Evolutionary conservation across 2,888 invertebrate genomes (phyloP), one percentile per base, ranked within the genome.

Genomic region (Caenorhabditis sulstoni): DNA sequence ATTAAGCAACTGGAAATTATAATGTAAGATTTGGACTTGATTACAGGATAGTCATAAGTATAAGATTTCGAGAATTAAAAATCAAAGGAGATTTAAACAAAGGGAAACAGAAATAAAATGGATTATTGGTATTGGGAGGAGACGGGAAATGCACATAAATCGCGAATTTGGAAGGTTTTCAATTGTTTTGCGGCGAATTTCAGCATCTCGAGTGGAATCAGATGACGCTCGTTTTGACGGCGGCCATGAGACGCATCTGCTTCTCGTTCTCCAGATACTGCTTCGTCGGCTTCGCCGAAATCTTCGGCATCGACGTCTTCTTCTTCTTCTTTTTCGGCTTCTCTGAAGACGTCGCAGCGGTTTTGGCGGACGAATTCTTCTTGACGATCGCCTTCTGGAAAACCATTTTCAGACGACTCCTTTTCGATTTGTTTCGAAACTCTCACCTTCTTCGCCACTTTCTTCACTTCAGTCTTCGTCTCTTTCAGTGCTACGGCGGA

Each of bases 211-310:
- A n/a, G n/a, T n/a, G n/a, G 52, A 9, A 52, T 50, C 22, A 50
- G 50, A 66, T 35, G n/a, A 61, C 16, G 14, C 16, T 49, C 58
- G 81, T 70, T 29, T 81, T 83, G 44, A 83, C 85, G 50, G 82
- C 82, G 3, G 83, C 85, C 61, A 85, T 70, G n/a, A 85, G 73
- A 35, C 71, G 71, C 71, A 71, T 71, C 41, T 71, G 71, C 22
- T 71, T 71, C 57, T 71, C 71, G 53, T 71, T 71, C 16, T 71
- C 71, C 64, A 71, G 23, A 50, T 71, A 71, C 18, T 71, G 71
- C 29, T 71, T 71, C 9, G 71, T 64, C 41, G 71, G 71, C 29
- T 71, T 71, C n/a, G 71, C 18, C 0, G 71, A 71, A 14, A 71
- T 47, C 49, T 71, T 71, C 35, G 52, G 20, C 18, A 18, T 23